phyloP scores from a whole-genome alignment of 2,888 invertebrate species.

The Ennomos erosarius region DNA sequence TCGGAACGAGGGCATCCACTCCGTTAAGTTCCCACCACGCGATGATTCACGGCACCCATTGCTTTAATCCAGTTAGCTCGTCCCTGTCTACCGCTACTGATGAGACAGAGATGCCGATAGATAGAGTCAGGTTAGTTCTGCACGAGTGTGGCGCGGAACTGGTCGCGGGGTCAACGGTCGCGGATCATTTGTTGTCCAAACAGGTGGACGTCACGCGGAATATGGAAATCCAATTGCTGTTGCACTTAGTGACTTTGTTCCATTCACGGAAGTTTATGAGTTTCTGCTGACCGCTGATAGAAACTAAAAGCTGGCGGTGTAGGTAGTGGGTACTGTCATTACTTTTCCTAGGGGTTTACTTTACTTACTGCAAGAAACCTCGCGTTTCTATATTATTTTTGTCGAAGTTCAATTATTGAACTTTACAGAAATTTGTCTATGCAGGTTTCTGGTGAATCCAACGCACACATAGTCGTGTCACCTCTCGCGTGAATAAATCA shows the following conservation, averaged over 20 bases:
- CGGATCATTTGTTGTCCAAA: slow-evolving; percentile 44
- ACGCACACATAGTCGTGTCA: slow-evolving; percentile 16
- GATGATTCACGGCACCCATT: slow-evolving; percentile 51
- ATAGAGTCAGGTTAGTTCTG: slow-evolving; percentile 42
- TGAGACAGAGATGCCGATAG: slow-evolving; percentile 40
- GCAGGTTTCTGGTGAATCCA: slow-evolving; percentile 7
- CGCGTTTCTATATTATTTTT: too few relatives aligned
- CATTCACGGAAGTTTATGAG: not conserved
- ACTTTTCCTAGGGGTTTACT: too few relatives aligned
- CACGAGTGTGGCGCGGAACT: slow-evolving; percentile 39
- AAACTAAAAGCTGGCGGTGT: too few relatives aligned
- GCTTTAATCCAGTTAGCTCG: slow-evolving; percentile 39
- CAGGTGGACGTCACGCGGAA: slow-evolving; percentile 48
- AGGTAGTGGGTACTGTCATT: too few relatives aligned
- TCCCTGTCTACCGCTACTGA: slow-evolving; percentile 37
- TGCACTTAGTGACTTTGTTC: slow-evolving; percentile 9
- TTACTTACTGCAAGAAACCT: too few relatives aligned
- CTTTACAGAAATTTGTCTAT: not conserved
- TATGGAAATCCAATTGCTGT: slow-evolving; percentile 20
- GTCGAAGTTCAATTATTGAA: too few relatives aligned
- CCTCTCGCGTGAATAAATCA: slow-evolving; percentile 23
- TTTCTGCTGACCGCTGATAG: too few relatives aligned
- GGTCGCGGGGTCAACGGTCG: slow-evolving; percentile 54
- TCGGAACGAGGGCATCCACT: slow-evolving; percentile 43
- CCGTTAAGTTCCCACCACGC: slow-evolving; percentile 49